Evolutionary conservation across 2,888 invertebrate genomes (phyloP), one percentile per base, ranked within the genome.

Genomic region (Lamellibrachia satsuma): DNA sequence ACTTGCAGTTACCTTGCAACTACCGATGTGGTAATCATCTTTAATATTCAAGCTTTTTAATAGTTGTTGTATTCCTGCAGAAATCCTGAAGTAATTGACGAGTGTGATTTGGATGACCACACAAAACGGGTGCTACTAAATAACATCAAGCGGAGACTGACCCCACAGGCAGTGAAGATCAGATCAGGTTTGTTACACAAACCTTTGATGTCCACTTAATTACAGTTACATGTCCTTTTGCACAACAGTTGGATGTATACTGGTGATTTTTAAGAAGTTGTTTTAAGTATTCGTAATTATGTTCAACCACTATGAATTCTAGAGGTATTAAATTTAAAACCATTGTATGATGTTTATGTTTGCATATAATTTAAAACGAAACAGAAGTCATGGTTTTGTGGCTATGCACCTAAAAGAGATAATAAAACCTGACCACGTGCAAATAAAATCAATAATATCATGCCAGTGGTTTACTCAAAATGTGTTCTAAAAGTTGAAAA

Each of bases 91-190:
- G 98, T 99, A 92, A 97, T 99, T 94, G 98, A 99, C 94, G 99
- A 99, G 96, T 99, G 99, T 97, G 98, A 98, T 93, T 97, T 99
- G 57, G 99, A 99, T 96, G 98, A 98, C 51, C 97, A 98, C 94
- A 99, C 99, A 8, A 99, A 98, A 96, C 98, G 98, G 96, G 98
- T 99, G 52, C 97, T 99, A 91, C 97, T 99, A 93, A 98, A 98
- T 94, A 99, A 99, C 96, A 99, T 99, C 95, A 98, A 98, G 96
- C 97, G 99, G 94, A 98, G 99, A 96, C 97, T 99, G 93, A 99
- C 99, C 52, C 99, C 99, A 7, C 99, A 99, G 96, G 98, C 98
- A n/a, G 98, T 99, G 0, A 99, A 99, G 97, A 98, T 99, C 94
- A 97, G 99, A 94, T 98, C 99, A 22, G 98, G 98, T 96, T 93